Conservation (phyloP, 2,888 invertebrate species). For the Cataglyphis livida region DNA sequence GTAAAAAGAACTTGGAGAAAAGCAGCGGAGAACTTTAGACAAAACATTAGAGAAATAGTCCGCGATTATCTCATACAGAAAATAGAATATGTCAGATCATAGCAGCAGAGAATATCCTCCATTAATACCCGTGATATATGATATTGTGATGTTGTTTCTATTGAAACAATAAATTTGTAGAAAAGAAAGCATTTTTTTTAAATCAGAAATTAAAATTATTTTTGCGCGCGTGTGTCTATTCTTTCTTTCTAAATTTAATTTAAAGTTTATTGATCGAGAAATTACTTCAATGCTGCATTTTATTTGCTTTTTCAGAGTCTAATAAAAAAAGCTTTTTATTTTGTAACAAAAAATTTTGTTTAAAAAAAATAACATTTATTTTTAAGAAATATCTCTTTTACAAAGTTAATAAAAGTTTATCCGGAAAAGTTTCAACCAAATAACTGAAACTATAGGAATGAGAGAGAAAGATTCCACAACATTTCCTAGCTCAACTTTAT, state of each 20-base stretch:
- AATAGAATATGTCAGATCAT: conserved; percentile 23
- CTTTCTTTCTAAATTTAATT: neutral
- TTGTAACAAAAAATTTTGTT: neutral
- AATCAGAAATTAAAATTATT: neutral
- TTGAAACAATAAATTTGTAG: neutral
- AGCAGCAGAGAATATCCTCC: conserved; percentile 10
- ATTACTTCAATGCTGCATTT: neutral
- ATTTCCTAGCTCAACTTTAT: conserved; percentile 2
- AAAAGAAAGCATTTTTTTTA: neutral
- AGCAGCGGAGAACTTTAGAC: neutral
- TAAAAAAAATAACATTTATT: conserved; percentile 25
- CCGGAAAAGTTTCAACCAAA: conserved; percentile 18
- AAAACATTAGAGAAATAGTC: neutral
- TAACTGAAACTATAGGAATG: conserved; percentile 6
- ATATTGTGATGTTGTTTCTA: neutral
- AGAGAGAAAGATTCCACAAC: conserved; percentile 18
- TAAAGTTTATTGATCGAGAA: neutral
- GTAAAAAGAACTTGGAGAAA: neutral
- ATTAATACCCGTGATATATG: neutral
- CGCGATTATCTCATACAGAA: conserved; percentile 37
- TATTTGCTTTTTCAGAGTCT: neutral
- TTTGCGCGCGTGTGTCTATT: neutral
- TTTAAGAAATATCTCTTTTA: conserved; percentile 37
- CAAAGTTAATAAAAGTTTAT: neutral
- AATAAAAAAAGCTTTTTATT: conserved; percentile 11